Base-by-base conservation (phyloP, 2,113 vertebrate species). In the Rhinichthys klamathensis region DNA sequence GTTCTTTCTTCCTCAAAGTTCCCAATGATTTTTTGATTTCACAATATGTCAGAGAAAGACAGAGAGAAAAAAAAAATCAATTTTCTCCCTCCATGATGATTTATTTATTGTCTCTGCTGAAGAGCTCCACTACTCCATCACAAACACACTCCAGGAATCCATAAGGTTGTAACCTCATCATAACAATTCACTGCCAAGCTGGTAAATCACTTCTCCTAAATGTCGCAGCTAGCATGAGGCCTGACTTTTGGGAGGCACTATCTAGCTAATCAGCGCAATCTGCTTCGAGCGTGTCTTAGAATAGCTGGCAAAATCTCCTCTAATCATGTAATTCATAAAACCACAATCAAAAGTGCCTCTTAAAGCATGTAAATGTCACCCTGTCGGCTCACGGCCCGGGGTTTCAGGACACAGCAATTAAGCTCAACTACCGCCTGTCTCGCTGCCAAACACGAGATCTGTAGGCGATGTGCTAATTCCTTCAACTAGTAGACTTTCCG, bases 121-220 rank as follows among this genome's bases (percentile, higher is more conserved):
- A 49, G 70, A 78, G 79, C 83, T 63, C 35, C 58, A 80, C 35
- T 49, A 82, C 67, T 83, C 87, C 74, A 60, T 77, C 78, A 77
- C 63, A 86, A 74, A 38, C 70, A 78, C 51, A 78, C 75, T 83
- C 18, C 35, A 49, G 54, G 49, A 73, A 84, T 87, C 73, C 82
- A 86, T 81, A 81, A 85, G 83, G 73, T 85, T 83, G 51, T 80
- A 88, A 89, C 85, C 82, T 74, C 81, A 87, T 90, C 87, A 88
- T 85, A 84, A 82, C 77, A 60, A 80, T 80, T 84, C 69, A 80
- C 78, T 76, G 80, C 54, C 58, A 72, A 12, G 65, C 77, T 78
- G 70, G 84, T 84, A 87, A 84, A 80, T 87, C 70, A 85, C 73
- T 58, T 72, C 67, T 85, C 27, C 63, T 73, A 60, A 82, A 82